Evolutionary conservation across 2,888 invertebrate species (phyloP), one percentile per base, ranked within the genome.

Genomic region (Nomada lathburiana): DNA sequence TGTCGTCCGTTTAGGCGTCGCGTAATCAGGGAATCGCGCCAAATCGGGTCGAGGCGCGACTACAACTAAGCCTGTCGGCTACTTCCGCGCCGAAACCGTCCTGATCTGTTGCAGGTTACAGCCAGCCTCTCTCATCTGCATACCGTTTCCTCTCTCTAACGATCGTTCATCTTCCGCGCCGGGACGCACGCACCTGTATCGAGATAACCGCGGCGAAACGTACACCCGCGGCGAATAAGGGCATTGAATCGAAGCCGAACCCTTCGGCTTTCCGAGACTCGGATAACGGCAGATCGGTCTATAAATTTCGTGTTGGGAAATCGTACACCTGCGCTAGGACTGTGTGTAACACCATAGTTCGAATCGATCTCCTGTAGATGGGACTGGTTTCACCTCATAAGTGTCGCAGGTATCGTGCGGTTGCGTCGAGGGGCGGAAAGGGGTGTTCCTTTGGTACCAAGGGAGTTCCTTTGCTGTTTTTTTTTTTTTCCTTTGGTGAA

Each of bases 221-320:
- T 86, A 83, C 77, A 87, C 75, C 80, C 82, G 72, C 55, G 63
- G 79, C 88, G 85, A 88, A 88, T 88, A 88, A 88, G 88, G 88
- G 87, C 88, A 88, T 85, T 84, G 87, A 88, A 88, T 87, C 88
- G 88, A 73, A 36, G 87, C 88, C 88, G 88, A 78, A 83, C 81
- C 81, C 88, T 80, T 82, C 70, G 76, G 77, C 73, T 77, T 79
- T 85, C 70, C 80, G 77, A 72, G 69, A 50, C 42, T 29, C 57
- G 82, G 65, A 78, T 63, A 72, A 53, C 76, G 82, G 76, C 82
- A 79, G 85, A 74, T 82, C 80, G 83, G 80, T 83, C 88, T 82
- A 88, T 86, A 86, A 88, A 86, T 89, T 85, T 85, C 73, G 82
- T 63, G 59, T 18, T 53, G 80, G 76, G 83, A 86, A 85, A 74